Evolutionary conservation across 2,113 vertebrate genomes (phyloP).

Genomic region (Perca flavescens): DNA sequence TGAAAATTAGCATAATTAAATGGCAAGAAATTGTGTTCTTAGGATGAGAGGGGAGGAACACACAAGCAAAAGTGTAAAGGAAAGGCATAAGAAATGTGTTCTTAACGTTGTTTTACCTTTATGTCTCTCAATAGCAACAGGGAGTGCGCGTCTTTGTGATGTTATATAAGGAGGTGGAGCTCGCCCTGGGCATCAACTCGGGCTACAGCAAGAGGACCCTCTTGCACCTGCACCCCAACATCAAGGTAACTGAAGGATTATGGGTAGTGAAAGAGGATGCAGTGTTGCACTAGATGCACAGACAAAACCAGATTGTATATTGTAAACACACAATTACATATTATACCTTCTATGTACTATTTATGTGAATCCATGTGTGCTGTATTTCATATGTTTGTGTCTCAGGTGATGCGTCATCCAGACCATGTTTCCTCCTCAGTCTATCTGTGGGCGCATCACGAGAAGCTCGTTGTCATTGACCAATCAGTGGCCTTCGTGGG

Average conservation of each 20-base stretch:
- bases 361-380: neutral
- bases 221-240: constrained; percentile 90
- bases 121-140: constrained; percentile 88
- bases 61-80: too few species aligned
- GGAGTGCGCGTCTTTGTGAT: constrained; percentile 96
- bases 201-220: constrained; percentile 96
- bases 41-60: too few species aligned
- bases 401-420: constrained; percentile 96
- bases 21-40: too few species aligned
- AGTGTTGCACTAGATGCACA: neutral
- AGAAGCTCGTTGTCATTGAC: constrained; percentile 92
- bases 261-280: neutral
- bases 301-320: neutral
- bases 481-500: constrained; percentile 94
- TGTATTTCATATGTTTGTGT: neutral
- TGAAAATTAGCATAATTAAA: too few species aligned
- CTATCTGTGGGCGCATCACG: constrained; percentile 96
- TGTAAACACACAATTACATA: neutral
- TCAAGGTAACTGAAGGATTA: constrained; percentile 87
- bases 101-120: neutral
- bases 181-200: constrained; percentile 97
- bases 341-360: neutral
- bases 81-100: neutral
- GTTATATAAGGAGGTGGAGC: constrained; percentile 97
- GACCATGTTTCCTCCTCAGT: constrained; percentile 95